Percentiles rank a stretch among this genome's conserved stretches.
Evolutionary conservation across 2,113 vertebrate genomes (phyloP).

Genomic region (Brachirus orientalis): DNA sequence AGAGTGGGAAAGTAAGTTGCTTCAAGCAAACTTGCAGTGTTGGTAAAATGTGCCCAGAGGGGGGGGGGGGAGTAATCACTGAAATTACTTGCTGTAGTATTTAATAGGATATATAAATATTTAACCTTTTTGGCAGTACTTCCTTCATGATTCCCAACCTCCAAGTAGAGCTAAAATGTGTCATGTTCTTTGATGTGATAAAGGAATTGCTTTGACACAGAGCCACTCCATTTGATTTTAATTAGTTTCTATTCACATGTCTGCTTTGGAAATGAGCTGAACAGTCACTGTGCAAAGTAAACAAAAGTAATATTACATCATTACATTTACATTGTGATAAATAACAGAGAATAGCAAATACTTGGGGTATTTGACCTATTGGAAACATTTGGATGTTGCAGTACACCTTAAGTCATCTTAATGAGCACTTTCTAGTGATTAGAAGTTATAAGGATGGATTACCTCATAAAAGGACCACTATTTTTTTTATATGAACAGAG

Average conservation of each 20-base stretch:
- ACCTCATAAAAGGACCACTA: constrained; percentile 8
- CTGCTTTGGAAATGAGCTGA: background rate
- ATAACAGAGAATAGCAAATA: background rate
- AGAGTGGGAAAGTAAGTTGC: constrained; percentile 20
- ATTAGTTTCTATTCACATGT: background rate
- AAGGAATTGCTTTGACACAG: background rate
- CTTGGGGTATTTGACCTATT: background rate
- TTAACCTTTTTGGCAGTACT: constrained; percentile 21
- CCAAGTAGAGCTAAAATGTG: background rate
- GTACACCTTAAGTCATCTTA: constrained; percentile 31
- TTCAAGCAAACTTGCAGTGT: constrained; percentile 32
- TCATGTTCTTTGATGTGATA: background rate
- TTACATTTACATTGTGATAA: background rate
- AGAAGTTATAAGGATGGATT: constrained; percentile 24
- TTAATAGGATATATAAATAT: constrained; percentile 49
- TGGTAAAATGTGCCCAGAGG: constrained; percentile 21
- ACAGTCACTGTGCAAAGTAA: background rate
- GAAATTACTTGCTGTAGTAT: constrained; percentile 38
- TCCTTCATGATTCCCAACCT: background rate
- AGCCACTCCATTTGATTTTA: background rate
- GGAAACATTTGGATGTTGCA: constrained; percentile 1
- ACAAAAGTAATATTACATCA: background rate
- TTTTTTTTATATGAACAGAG: constrained; percentile 13
- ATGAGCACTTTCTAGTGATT: constrained; percentile 38
- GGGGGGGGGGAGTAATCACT: constrained; percentile 30